Evolutionary conservation across 2,113 vertebrate species (phyloP).

Genomic region (Perognathus longimembris): DNA sequence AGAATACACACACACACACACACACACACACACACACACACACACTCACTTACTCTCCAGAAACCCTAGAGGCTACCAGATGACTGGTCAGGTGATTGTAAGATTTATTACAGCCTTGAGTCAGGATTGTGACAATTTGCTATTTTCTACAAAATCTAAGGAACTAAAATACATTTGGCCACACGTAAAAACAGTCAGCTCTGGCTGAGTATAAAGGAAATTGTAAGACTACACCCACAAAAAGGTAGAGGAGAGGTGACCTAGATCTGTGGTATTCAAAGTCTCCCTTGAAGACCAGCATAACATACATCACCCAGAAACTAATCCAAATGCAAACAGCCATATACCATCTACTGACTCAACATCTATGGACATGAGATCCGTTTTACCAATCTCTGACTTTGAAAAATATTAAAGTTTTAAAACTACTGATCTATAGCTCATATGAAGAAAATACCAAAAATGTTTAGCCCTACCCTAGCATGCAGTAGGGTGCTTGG

Average conservation of each 20-base stretch:
- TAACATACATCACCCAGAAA: background rate
- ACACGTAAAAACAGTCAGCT: background rate
- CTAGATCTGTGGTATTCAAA: background rate
- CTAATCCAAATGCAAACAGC: background rate
- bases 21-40: too few species aligned
- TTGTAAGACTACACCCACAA: background rate
- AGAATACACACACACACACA: background rate
- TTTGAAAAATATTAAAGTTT: slow-evolving; percentile 16
- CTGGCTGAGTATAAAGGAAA: background rate
- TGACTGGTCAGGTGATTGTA: background rate
- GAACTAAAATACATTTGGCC: background rate
- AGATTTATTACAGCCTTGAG: background rate
- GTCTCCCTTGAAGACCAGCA: background rate
- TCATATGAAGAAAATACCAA: slow-evolving; percentile 7
- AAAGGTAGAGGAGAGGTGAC: background rate
- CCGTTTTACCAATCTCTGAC: background rate
- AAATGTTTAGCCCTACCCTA: background rate
- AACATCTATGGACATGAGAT: background rate
- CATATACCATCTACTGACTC: background rate
- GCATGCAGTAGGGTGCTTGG: background rate
- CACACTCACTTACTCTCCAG: too few species aligned
- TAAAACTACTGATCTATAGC: background rate
- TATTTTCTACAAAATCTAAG: slow-evolving; percentile 1
- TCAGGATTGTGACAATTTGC: background rate
- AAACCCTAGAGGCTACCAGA: background rate